Evolutionary conservation across 2,113 vertebrate genomes (phyloP).

Genomic region (Eulemur rufifrons): DNA sequence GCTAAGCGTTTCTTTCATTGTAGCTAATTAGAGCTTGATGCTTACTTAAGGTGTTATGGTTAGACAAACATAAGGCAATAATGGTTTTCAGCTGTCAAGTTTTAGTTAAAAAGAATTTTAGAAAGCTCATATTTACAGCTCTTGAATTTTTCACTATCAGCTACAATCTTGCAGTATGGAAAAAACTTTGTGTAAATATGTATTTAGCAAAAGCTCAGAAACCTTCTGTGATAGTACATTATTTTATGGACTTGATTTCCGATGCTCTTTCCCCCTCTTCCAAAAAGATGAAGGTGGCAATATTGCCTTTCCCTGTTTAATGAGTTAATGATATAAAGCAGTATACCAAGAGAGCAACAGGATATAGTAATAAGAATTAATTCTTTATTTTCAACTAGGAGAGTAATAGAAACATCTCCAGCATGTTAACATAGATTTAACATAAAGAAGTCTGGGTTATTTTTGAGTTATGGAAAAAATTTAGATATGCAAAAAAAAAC

Average conservation of each 20-base stretch:
- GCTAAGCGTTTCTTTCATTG: background rate
- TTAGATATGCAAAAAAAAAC: conserved; percentile 1
- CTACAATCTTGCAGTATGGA: background rate
- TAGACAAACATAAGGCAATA: background rate
- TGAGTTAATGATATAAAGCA: background rate
- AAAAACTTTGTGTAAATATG: background rate
- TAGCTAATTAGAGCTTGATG: background rate
- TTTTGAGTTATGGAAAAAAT: conserved; percentile 24
- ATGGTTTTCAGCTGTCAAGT: background rate
- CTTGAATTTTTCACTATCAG: background rate
- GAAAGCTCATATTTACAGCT: background rate
- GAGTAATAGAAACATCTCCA: conserved; percentile 25
- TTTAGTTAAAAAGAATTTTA: conserved; percentile 37
- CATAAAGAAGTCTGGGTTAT: background rate
- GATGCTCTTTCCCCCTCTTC: background rate
- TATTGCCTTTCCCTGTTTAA: conserved; percentile 6
- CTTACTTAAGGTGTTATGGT: background rate
- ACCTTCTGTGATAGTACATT: background rate
- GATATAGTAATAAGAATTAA: background rate
- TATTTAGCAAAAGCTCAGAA: conserved; percentile 27
- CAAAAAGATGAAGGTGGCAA: background rate
- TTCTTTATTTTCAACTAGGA: conserved; percentile 35
- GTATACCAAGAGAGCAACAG: background rate
- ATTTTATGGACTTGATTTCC: conserved; percentile 6
- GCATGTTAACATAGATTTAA: background rate